Percentiles rank a stretch among this genome's conserved stretches.
Evolutionary conservation across 2,888 invertebrate species (phyloP).

Genomic region (Podotricha telesiphe): DNA sequence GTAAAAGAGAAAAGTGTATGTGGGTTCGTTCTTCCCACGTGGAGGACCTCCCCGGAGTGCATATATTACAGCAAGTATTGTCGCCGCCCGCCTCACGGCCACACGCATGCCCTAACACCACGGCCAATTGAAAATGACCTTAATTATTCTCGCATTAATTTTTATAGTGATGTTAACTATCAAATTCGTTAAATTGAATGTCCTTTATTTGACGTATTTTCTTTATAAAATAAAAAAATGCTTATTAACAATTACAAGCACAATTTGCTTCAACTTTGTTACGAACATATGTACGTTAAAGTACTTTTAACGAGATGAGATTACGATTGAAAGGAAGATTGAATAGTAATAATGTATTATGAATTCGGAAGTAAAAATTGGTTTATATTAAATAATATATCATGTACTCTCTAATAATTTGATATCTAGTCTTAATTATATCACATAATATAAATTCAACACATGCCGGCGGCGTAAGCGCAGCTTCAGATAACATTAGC

Average conservation of each 20-base stretch:
- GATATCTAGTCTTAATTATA: constrained; percentile 36
- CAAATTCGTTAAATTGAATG: constrained; percentile 33
- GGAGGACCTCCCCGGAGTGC: constrained; percentile 78
- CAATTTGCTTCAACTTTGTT: neutral
- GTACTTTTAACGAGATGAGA: neutral
- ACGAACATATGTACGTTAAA: no score
- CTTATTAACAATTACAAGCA: neutral
- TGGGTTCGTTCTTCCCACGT: constrained; percentile 71
- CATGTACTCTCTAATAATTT: constrained; percentile 32
- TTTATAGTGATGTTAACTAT: constrained; percentile 38
- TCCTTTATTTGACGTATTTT: constrained; percentile 26
- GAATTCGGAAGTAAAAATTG: neutral
- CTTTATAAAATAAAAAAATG: neutral
- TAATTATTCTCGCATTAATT: constrained; percentile 48
- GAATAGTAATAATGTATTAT: neutral
- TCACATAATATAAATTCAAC: constrained; percentile 34
- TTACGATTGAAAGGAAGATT: neutral
- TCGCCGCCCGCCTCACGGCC: constrained; percentile 53
- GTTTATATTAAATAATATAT: constrained; percentile 6
- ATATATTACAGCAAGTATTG: constrained; percentile 68
- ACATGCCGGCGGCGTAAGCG: constrained; percentile 29
- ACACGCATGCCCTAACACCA: constrained; percentile 59
- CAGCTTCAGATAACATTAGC: constrained; percentile 71
- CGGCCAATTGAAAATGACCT: constrained; percentile 52
- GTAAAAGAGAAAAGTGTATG: constrained; percentile 52